Evolutionary conservation across 2,888 invertebrate genomes (phyloP).

Genomic region (Chaitophorus viminalis): DNA sequence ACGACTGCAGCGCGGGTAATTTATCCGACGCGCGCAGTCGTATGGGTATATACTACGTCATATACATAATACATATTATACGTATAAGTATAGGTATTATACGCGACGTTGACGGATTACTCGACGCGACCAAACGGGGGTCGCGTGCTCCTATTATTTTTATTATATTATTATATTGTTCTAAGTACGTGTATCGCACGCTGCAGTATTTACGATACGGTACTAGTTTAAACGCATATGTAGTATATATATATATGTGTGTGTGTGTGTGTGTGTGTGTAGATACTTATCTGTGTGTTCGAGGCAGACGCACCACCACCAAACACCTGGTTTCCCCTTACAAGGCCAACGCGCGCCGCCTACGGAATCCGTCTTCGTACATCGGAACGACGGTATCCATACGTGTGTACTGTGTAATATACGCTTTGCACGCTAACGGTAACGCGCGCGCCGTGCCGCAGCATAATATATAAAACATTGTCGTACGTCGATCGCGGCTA

Average conservation of each 20-base stretch:
- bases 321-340: conserved; percentile 48
- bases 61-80: too few relatives aligned
- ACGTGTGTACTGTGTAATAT: not conserved
- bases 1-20: not conserved
- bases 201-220: too few relatives aligned
- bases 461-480: not conserved
- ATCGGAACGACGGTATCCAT: too few relatives aligned
- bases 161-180: not conserved
- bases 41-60: too few relatives aligned
- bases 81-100: too few relatives aligned
- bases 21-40: too few relatives aligned
- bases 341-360: conserved; percentile 26
- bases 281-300: not conserved
- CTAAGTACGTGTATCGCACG: too few relatives aligned
- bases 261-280: too few relatives aligned
- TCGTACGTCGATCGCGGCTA: not conserved
- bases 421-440: conserved; percentile 28
- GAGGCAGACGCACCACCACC: not conserved
- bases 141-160: conserved; percentile 38
- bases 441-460: not conserved
- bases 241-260: too few relatives aligned
- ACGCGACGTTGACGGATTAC: conserved; percentile 42
- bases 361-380: conserved; percentile 1
- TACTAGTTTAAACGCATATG: too few relatives aligned
- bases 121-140: conserved; percentile 29